Base-by-base conservation (phyloP, 2,113 vertebrate species). In the Propithecus coquereli region DNA sequence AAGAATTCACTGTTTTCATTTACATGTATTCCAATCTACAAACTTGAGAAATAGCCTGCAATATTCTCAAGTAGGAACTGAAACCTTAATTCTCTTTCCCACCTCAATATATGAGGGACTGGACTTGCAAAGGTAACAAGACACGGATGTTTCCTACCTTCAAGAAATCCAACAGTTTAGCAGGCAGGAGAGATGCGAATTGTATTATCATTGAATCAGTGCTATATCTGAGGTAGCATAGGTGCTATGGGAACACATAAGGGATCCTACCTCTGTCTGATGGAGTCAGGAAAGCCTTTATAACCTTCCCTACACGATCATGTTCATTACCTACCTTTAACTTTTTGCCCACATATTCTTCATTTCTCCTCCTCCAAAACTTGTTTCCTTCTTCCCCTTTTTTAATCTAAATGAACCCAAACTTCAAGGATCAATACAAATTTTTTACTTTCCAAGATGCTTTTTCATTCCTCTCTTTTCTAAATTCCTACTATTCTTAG, bases 321-420 rank as follows among this genome's bases (percentile, higher is more conserved):
- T 32, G 13, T 37, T 63, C 61, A 71, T 23, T 23, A 76, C 5
- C n/a, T 45, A 74, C 27, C 70, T 74, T 73, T 59, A 61, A 23
- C 30, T 85, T 81, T 77, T 37, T 76, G n/a, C 30, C 18, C 34
- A 47, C 14, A 70, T 50, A 82, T 43, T 52, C 85, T 63, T 82
- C 65, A 89, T 43, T 85, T 66, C 65, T 71, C 20, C 45, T 76
- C 34, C n/a, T n/a, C 5, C 20, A 16, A 65, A 90, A 85, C 20
- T 27, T 77, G 63, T 34, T 70, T 40, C 34, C 22, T 71, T 57
- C 34, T 84, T 73, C 66, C 54, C n/a, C 40, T 43, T 32, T 87
- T 16, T 95, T 47, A 82, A 76, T 59, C 47, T 76, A 90, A 92
- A 97, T 43, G 61, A 82, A 86, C 76, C n/a, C 74, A 90, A 89